phyloP scores from a whole-genome alignment of 2,113 vertebrate species.

The Athene cunicularia region DNA sequence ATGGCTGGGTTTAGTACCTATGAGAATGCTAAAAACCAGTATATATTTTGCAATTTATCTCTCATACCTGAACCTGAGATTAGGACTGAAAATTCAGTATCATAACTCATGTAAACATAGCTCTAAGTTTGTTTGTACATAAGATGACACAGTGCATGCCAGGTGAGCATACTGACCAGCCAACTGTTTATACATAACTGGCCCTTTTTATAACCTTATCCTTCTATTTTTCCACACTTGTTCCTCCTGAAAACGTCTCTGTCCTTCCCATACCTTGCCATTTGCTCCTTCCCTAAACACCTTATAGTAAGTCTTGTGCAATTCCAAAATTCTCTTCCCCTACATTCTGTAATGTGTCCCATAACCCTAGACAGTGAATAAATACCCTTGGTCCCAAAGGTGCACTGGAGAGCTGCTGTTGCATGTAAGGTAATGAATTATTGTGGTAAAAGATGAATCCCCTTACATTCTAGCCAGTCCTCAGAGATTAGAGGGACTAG shows the following conservation, averaged over 20 bases:
- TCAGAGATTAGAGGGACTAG: no score
- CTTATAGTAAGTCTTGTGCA: background rate
- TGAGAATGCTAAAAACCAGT: background rate
- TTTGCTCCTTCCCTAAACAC: background rate
- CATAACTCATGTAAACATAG: background rate
- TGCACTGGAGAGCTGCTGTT: background rate
- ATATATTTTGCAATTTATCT: background rate
- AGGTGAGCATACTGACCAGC: background rate
- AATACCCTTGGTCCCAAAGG: background rate
- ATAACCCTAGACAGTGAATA: background rate
- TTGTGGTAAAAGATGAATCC: no score
- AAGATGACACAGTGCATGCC: background rate
- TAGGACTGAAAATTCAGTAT: background rate
- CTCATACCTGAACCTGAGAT: background rate
- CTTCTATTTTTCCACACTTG: background rate
- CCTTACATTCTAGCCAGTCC: no score
- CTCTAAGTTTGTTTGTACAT: background rate
- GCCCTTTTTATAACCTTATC: background rate
- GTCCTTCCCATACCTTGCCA: background rate
- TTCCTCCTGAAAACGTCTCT: background rate
- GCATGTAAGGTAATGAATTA: no score
- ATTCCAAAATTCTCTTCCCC: background rate
- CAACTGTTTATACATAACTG: background rate
- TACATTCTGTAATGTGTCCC: background rate
- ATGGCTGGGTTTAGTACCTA: background rate